Conservation (phyloP, 2,888 invertebrate species). For the Conchocele bisecta region DNA sequence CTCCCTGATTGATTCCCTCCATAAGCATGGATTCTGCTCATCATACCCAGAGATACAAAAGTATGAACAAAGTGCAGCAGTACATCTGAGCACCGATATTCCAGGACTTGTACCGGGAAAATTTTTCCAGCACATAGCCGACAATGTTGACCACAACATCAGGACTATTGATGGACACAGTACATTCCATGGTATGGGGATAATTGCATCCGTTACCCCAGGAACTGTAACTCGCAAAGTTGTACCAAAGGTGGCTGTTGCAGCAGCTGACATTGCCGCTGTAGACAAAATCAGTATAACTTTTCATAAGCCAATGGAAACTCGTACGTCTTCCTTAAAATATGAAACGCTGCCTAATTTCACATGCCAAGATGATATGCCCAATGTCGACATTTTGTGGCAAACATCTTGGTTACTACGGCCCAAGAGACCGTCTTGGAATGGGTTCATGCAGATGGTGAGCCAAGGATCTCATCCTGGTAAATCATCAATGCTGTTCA, state of each 20-base stretch:
- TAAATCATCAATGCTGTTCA: slow-evolving; percentile 35
- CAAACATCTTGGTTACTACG: slow-evolving; percentile 12
- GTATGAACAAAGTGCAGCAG: slow-evolving; percentile 59
- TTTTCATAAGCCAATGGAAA: slow-evolving; percentile 13
- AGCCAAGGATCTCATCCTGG: slow-evolving; percentile 46
- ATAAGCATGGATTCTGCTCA: slow-evolving; percentile 52
- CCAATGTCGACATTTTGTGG: slow-evolving; percentile 14
- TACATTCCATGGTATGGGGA: slow-evolving; percentile 69
- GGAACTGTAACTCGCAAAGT: neutral
- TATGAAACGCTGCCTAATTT: neutral
- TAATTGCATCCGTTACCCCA: slow-evolving; percentile 63
- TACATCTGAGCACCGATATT: slow-evolving; percentile 23
- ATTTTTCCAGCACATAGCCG: slow-evolving; percentile 61
- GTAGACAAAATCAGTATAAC: slow-evolving; percentile 33
- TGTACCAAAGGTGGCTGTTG: slow-evolving; percentile 27
- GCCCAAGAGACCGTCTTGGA: slow-evolving; percentile 7
- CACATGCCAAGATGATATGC: neutral
- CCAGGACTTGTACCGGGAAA: slow-evolving; percentile 11
- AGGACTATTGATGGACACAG: slow-evolving; percentile 60
- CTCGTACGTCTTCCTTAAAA: neutral
- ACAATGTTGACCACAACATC: slow-evolving; percentile 69
- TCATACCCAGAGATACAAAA: slow-evolving; percentile 57
- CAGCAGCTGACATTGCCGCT: slow-evolving; percentile 18
- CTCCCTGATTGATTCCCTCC: slow-evolving; percentile 57
- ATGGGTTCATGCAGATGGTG: slow-evolving; percentile 19